Percentiles rank a stretch among this genome's conserved stretches.
phyloP scores from a whole-genome alignment of 2,888 invertebrate genomes.

The Zaprionus obscuricornis region DNA sequence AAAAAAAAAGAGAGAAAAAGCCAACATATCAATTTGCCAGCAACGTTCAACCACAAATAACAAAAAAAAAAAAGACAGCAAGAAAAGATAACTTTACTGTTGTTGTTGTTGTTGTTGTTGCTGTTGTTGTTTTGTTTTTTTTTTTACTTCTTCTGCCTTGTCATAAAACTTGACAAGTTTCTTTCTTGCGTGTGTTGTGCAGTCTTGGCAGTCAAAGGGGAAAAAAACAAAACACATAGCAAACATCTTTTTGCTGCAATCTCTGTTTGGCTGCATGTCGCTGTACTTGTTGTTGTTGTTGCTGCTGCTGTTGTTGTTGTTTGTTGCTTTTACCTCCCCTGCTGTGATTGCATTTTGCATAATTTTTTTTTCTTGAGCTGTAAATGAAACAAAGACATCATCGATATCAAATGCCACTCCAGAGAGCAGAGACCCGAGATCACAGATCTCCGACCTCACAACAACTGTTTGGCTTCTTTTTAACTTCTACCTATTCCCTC shows the following conservation, averaged over 20 bases:
- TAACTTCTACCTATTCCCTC: no score
- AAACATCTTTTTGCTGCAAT: constrained; percentile 55
- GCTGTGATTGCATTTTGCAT: constrained; percentile 67
- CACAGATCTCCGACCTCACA: no score
- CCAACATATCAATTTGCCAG: constrained; percentile 54
- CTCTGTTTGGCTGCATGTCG: constrained; percentile 34
- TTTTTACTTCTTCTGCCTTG: constrained; percentile 9
- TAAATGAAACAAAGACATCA: constrained; percentile 77
- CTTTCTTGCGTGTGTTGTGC: constrained; percentile 20
- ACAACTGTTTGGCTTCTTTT: constrained; percentile 60
- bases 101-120: no score
- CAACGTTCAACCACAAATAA: constrained; percentile 42
- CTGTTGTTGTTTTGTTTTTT: constrained; percentile 6
- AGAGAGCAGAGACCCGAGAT: constrained; percentile 11
- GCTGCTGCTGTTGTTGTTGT: background rate
- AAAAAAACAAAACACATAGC: constrained; percentile 3
- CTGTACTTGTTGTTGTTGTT: constrained; percentile 6
- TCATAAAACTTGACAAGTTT: constrained; percentile 61
- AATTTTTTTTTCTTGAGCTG: constrained; percentile 48
- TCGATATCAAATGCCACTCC: constrained; percentile 72
- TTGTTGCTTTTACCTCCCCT: constrained; percentile 42
- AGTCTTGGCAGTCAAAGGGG: constrained; percentile 8
- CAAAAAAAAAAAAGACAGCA: constrained; percentile 8
- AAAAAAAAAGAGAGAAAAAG: no score
- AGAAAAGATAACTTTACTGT: background rate